phyloP scores from a whole-genome alignment of 1,140 invertebrate genomes.

The Aporrectodea caliginosa region DNA sequence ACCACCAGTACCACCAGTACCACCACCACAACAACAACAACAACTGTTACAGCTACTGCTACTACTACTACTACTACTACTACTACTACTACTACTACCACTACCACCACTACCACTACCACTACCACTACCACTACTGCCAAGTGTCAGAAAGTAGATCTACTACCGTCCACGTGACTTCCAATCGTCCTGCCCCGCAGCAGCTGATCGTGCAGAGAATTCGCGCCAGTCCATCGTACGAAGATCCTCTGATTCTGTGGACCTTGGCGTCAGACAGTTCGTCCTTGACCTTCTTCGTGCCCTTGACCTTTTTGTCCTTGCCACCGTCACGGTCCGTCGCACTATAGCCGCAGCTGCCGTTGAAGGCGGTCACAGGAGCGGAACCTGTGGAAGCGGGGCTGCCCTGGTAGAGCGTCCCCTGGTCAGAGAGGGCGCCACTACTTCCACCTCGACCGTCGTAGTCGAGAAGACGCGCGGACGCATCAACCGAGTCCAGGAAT shows the following conservation, averaged over 20 bases:
- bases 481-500: not conserved
- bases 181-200: not conserved
- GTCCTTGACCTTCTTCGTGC: not conserved
- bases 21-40: no score
- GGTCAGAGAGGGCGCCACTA: not conserved
- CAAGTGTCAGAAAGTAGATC: not conserved
- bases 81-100: slow-evolving; percentile 26
- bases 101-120: slow-evolving; percentile 23
- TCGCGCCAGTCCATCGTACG: not conserved
- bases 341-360: not conserved
- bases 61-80: not conserved
- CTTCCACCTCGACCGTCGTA: not conserved
- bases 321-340: not conserved
- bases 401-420: not conserved
- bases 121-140: slow-evolving; percentile 29
- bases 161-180: not conserved
- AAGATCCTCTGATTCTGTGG: not conserved
- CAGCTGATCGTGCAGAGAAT: not conserved
- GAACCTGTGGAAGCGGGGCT: not conserved
- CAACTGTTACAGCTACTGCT: not conserved
- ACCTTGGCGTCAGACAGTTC: not conserved
- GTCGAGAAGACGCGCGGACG: not conserved
- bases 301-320: not conserved
- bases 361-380: not conserved
- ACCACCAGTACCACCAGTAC: no score